Evolutionary conservation across 2,888 invertebrate species (phyloP).

Genomic region (Drosophila multiciliata): DNA sequence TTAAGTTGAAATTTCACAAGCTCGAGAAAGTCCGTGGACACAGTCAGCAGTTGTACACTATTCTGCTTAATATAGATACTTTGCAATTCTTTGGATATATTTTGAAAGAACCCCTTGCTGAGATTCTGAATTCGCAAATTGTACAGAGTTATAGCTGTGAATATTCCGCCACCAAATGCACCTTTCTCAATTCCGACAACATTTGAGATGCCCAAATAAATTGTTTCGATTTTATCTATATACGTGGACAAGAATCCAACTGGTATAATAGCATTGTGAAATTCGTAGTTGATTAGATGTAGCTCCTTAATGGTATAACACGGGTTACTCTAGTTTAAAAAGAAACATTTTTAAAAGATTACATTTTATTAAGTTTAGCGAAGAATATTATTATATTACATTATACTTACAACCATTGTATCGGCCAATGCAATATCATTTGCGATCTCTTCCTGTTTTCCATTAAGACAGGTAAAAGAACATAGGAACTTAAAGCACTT

Average conservation of each 20-base stretch:
- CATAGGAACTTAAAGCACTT: constrained; percentile 60
- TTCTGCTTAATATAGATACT: constrained; percentile 65
- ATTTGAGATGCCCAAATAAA: constrained; percentile 67
- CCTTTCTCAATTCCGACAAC: constrained; percentile 60
- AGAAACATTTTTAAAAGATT: not conserved
- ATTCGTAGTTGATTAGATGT: constrained; percentile 71
- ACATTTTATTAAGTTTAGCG: not conserved
- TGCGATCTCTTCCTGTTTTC: constrained; percentile 51
- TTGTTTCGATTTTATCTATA: constrained; percentile 34
- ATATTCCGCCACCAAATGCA: constrained; percentile 68
- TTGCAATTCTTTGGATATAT: constrained; percentile 44
- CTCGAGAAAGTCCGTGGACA: constrained; percentile 64
- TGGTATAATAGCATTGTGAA: constrained; percentile 50
- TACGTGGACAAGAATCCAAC: constrained; percentile 69
- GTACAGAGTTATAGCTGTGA: constrained; percentile 64
- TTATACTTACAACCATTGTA: constrained; percentile 34
- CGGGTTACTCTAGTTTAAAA: constrained; percentile 12
- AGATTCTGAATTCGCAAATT: constrained; percentile 57
- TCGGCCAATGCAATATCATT: constrained; percentile 50
- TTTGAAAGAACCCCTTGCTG: constrained; percentile 57
- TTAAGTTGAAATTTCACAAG: constrained; percentile 70
- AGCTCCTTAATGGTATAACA: constrained; percentile 68
- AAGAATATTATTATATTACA: not conserved
- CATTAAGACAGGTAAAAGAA: constrained; percentile 67
- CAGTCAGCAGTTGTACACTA: constrained; percentile 26